These are phyloP conservation scores for Drosophila varians DNA, from an alignment of 1,140 invertebrate species.

Conservation along the genomic window DNA sequence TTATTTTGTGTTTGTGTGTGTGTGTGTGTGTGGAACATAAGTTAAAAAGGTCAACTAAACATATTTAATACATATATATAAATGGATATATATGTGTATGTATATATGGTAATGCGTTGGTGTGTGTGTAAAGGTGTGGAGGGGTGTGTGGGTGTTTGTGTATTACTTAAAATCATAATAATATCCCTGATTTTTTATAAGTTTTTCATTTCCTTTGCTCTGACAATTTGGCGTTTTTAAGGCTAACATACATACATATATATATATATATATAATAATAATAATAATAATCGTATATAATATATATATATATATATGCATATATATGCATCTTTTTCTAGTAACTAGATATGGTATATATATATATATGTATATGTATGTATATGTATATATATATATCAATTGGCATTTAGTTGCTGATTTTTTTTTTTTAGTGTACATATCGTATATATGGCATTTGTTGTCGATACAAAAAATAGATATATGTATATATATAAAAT, in stretches of 20 bases:
- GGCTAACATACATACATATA: constrained; percentile 32
- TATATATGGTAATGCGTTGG: neutral
- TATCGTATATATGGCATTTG: constrained; percentile 71
- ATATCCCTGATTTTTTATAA: constrained; percentile 67
- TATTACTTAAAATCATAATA: constrained; percentile 33
- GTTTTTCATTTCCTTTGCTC: constrained; percentile 24
- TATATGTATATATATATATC: constrained; percentile 44
- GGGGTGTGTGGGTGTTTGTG: neutral
- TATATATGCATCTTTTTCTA: constrained; percentile 13
- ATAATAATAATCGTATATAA: too few relatives aligned
- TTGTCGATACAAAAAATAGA: constrained; percentile 21
- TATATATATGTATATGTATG: constrained; percentile 32
- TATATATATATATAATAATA: constrained; percentile 27
- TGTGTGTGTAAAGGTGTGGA: too few relatives aligned
- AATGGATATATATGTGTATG: constrained; percentile 2
- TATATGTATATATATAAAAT: constrained; percentile 5
- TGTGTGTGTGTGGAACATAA: constrained; percentile 39
- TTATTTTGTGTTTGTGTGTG: neutral
- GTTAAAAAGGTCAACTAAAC: constrained; percentile 48
- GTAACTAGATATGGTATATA: constrained; percentile 40
- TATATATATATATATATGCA: constrained; percentile 24
- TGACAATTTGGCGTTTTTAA: constrained; percentile 72
- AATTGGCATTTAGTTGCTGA: constrained; percentile 68
- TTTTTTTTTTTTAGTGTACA: constrained; percentile 55
- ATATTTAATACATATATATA: constrained; percentile 44